Percentiles rank a stretch among this genome's conserved stretches.
phyloP scores from a whole-genome alignment of 2,888 invertebrate genomes.

The Amorpha juglandis region DNA sequence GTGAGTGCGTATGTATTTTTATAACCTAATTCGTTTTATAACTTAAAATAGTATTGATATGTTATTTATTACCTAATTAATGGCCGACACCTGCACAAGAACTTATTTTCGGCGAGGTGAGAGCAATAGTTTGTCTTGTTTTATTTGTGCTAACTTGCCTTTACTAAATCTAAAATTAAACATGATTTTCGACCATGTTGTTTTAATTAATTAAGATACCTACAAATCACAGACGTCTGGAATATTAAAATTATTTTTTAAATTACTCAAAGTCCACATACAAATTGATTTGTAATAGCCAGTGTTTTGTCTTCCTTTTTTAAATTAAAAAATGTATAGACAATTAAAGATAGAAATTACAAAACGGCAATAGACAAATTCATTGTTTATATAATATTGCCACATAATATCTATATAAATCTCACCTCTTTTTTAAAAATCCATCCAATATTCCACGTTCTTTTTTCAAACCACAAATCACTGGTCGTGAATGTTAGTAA shows the following conservation, averaged over 20 bases:
- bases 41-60: neutral
- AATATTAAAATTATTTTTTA: neutral
- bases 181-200: neutral
- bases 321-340: no score
- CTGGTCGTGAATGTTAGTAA: constrained; percentile 4
- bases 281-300: no score
- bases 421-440: constrained; percentile 7
- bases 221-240: neutral
- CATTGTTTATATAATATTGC: neutral
- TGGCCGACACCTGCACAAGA: constrained; percentile 5
- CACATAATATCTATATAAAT: neutral
- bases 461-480: constrained; percentile 14
- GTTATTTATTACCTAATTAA: constrained; percentile 8
- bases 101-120: constrained; percentile 1
- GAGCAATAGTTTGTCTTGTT: neutral
- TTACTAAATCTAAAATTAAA: constrained; percentile 5
- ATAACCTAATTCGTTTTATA: neutral
- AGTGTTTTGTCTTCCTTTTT: no score
- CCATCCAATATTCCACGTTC: constrained; percentile 8
- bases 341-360: no score
- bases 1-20: neutral
- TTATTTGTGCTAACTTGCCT: constrained; percentile 7
- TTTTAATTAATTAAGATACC: neutral
- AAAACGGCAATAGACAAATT: no score
- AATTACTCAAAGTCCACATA: neutral